Percentiles rank a stretch among this genome's conserved stretches.
phyloP scores from a whole-genome alignment of 2,888 invertebrate genomes.

The Epirrita christyi region DNA sequence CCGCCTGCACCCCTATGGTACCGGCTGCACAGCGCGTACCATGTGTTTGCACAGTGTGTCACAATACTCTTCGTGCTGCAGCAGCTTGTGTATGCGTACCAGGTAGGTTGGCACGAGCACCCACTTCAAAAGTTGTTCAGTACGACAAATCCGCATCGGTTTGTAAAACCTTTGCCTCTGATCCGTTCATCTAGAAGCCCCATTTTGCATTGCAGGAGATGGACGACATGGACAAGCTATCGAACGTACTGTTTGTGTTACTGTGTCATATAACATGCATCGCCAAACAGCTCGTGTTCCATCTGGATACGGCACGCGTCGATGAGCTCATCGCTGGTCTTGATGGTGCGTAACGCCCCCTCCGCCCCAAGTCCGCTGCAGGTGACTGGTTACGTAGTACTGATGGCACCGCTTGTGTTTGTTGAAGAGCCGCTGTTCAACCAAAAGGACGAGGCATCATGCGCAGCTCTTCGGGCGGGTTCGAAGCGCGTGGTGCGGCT shows the following conservation, averaged over 20 bases:
- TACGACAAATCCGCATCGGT: too few relatives aligned
- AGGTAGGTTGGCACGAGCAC: too few relatives aligned
- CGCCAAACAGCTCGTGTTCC: constrained; percentile 64
- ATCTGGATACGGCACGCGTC: constrained; percentile 38
- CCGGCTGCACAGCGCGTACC: constrained; percentile 41
- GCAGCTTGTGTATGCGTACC: constrained; percentile 59
- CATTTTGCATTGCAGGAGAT: constrained; percentile 52
- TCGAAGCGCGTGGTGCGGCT: constrained; percentile 40
- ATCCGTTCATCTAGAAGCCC: too few relatives aligned
- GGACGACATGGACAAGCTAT: constrained; percentile 60
- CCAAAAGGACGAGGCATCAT: constrained; percentile 7
- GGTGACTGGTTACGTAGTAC: not conserved
- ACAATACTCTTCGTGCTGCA: constrained; percentile 56
- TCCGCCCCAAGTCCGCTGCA: not conserved
- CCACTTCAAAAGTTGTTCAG: too few relatives aligned
- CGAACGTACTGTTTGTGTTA: constrained; percentile 68
- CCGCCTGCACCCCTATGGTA: not conserved
- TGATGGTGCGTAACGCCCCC: constrained; percentile 30
- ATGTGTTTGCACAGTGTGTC: constrained; percentile 46
- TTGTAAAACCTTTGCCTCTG: too few relatives aligned
- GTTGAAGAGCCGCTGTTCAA: constrained; percentile 43
- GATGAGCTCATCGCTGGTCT: constrained; percentile 36
- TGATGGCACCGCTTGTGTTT: not conserved
- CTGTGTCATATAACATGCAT: constrained; percentile 69
- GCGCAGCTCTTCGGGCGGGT: constrained; percentile 11